These are phyloP conservation scores for Pseudomyrmex gracilis DNA, from an alignment of 1,140 invertebrate species.

Conservation along the genomic window DNA sequence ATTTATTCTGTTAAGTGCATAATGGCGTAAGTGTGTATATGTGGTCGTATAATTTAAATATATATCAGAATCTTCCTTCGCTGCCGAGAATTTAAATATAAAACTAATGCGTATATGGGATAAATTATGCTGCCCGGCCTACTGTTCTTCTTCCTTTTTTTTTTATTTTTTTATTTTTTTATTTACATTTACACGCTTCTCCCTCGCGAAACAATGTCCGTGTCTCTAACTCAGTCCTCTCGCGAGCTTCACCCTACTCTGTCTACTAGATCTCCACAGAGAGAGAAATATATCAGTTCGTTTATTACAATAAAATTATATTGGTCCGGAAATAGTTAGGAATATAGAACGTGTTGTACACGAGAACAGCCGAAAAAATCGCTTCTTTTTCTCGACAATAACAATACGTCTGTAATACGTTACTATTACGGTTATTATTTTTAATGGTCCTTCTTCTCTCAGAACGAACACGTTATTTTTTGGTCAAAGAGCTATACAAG, in stretches of 20 bases:
- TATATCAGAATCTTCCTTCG: constrained; percentile 38
- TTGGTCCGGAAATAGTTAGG: constrained; percentile 56
- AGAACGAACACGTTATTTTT: constrained; percentile 51
- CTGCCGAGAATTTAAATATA: constrained; percentile 51
- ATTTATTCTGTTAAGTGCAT: constrained; percentile 53
- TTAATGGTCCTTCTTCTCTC: constrained; percentile 55
- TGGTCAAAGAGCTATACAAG: constrained; percentile 59
- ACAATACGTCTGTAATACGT: constrained; percentile 6
- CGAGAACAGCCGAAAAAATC: constrained; percentile 7
- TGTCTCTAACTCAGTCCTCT: constrained; percentile 27
- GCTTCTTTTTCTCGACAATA: not conserved
- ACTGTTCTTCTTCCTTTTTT: constrained; percentile 5
- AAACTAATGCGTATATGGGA: constrained; percentile 41
- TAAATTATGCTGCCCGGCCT: constrained; percentile 48
- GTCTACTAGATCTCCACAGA: constrained; percentile 48
- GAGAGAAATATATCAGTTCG: constrained; percentile 31
- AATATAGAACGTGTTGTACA: constrained; percentile 14
- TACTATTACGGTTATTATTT: constrained; percentile 27
- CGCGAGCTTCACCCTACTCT: constrained; percentile 10
- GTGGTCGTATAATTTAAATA: constrained; percentile 46
- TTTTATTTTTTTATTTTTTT: too few relatives aligned
- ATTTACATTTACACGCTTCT: constrained; percentile 27
- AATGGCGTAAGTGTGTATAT: constrained; percentile 49
- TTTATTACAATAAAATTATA: constrained; percentile 55
- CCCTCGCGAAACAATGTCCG: constrained; percentile 27